Base-by-base conservation (phyloP, 2,797 vertebrate species). In the Tauraco hartlaubi region DNA sequence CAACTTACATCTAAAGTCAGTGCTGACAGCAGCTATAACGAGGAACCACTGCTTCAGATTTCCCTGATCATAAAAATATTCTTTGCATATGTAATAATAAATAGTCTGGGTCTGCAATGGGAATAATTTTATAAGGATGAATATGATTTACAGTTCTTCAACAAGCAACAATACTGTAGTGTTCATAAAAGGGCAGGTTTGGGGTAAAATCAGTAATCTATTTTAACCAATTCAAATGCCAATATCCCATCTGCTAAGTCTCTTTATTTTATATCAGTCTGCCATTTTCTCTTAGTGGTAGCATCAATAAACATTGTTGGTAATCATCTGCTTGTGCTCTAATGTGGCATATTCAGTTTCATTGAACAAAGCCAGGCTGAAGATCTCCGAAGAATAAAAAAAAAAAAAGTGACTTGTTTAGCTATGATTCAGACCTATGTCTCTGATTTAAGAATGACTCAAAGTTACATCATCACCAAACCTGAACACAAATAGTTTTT, bases 241-340 rank as follows among this genome's bases (percentile, higher is more conserved):
- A 98, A 98, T 98, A 97, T 97, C 96, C 97, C 97, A 97, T 97
- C 98, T 98, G 98, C 96, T 98, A 98, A 98, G 97, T 96, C 97
- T 97, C 96, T 97, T 98, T 98, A 98, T 98, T 98, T 98, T 97
- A 97, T 98, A 98, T 98, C 98, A 97, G 97, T 98, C 97, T 98
- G 98, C 98, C 98, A 97, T 98, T 98, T 98, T 98, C 96, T 97
- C 97, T 97, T 98, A 97, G 97, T 98, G 96, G 97, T 98, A 98
- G 96, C 97, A 98, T 98, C 98, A 98, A 98, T 98, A 98, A 98
- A 98, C 98, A 98, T 97, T 98, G 98, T 97, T 98, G 96, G 93
- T 97, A 96, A 98, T 98, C 97, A 98, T 97, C 98, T 96, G 96
- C 97, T 97, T 98, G 93, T 96, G 92, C 97, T 98, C 97, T 97